phyloP scores from a whole-genome alignment of 2,888 invertebrate species.

The Linyphia triangularis region DNA sequence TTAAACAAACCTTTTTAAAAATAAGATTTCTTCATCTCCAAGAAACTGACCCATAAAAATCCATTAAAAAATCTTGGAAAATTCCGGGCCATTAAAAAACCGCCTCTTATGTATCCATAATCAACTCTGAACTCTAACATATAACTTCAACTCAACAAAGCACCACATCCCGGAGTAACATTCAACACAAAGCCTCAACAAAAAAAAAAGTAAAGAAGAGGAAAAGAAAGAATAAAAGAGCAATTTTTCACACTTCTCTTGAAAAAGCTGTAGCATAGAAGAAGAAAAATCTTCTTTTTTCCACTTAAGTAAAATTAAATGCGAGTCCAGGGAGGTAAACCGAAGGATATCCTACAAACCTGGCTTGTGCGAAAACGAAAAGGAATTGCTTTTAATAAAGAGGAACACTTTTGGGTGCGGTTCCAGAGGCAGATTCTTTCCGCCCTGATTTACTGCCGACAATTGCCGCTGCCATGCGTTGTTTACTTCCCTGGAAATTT shows the following conservation, averaged over 20 bases:
- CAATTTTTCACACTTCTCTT: neutral
- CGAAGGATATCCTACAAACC: neutral
- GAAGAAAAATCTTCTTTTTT: neutral
- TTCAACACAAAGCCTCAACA: neutral
- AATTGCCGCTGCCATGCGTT: neutral
- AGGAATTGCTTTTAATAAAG: conserved; percentile 26
- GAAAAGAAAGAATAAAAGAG: neutral
- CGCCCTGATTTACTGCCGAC: neutral
- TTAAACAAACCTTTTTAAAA: no score
- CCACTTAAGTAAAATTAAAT: conserved; percentile 36
- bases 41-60: neutral
- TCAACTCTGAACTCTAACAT: neutral
- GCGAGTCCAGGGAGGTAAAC: neutral
- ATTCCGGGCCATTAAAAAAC: neutral
- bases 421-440: neutral
- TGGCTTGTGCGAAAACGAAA: neutral
- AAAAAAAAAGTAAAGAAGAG: neutral
- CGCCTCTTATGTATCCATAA: neutral
- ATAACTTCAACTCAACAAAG: neutral
- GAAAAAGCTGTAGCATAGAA: neutral
- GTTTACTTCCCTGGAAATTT: neutral
- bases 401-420: neutral
- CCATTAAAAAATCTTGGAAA: neutral
- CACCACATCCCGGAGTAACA: neutral
- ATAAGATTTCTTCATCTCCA: neutral